Base-by-base conservation (phyloP, 2,113 vertebrate genomes). In the Tautogolabrus adspersus region DNA sequence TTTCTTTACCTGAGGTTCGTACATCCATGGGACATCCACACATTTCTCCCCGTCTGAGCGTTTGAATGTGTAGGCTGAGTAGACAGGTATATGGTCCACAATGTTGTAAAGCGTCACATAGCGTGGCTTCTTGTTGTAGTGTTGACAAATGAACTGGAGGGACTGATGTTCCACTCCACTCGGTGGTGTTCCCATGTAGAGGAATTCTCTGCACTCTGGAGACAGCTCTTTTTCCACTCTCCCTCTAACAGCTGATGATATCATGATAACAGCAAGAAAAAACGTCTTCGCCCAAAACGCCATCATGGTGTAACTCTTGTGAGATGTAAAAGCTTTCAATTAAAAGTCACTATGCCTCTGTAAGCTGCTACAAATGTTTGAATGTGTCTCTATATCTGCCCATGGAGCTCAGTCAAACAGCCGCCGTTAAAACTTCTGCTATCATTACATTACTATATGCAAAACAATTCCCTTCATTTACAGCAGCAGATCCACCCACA, bases 51-150 rank as follows among this genome's bases (percentile, higher is more conserved):
- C 93, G 1, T 90, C 91, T 0, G 93, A 76, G 64, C 86, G 89
- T 40, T 93, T 93, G 81, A 93, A 94, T 40, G 76, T 88, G 89
- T 94, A 94, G 8, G 93, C 93, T 3, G 93, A 94, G 83, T 94
- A 94, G 66, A 94, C 67, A 1, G 93, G 93, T 51, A 93, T 75
- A 3, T 71, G 92, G 57, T 89, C 87, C 58, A 22, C 22, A 0
- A 73, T 81, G 82, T 87, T 88, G 78, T 93, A 93, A 60, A 94
- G 84, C 0, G 93, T 94, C 59, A 93, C 59, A 0, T 87, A 94
- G 52, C 92, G 92, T 0, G 91, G 72, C 79, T 73, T 91, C 64
- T 84, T 86, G 77, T 90, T 87, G 86, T 92, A 93, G 8, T 67
- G 67, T 52, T 94, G 93, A 81, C 93, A 94, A 57, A 94, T 94